Base-by-base conservation (phyloP, 37 sponge, comb jelly and placozoan species). In the Tethya wilhelma region DNA sequence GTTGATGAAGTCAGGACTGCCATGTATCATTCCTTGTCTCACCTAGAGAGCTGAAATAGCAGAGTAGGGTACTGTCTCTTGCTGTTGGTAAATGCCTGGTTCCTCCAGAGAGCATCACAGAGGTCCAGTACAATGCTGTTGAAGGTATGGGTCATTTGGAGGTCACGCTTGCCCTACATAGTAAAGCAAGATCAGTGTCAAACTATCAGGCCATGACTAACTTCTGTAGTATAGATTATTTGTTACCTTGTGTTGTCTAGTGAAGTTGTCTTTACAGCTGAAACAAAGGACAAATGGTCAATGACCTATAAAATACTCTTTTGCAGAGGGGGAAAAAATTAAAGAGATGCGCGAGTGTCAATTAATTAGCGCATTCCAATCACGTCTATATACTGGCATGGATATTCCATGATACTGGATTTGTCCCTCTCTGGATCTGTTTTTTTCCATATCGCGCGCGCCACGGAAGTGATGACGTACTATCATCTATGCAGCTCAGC, bases 31-130 rank as follows among this genome's bases (percentile, higher is more conserved):
- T n/a, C n/a, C n/a, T n/a, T n/a, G n/a, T n/a, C n/a, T n/a, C 36
- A 78, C 78, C 78, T 40, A 32, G 78, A 45, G 19, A 78, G 14
- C 3, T 64, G 41, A 42, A 78, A 78, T 25, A 73, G 65, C 1
- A 58, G 75, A 12, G 75, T 83, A 4, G 64, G 84, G 56, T 74
- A 83, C 0, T 45, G 74, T 32, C 59, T 53, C 37, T 19, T 67
- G 41, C 11, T 38, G 36, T 70, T 62, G 39, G 62, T 17, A 41
- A 87, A 87, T 44, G 73, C 72, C 23, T 74, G 64, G 65, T 80
- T 57, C 34, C 87, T 73, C 87, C 87, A 87, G 23, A 87, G 75
- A 37, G 86, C 79, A 79, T 86, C 72, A 44, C 86, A 86, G 30
- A 86, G 49, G 56, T 77, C 86, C 73, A 86, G 36, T 42, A 86